Evolutionary conservation across 2,888 invertebrate genomes (phyloP).

Genomic region (Volucella inanis): DNA sequence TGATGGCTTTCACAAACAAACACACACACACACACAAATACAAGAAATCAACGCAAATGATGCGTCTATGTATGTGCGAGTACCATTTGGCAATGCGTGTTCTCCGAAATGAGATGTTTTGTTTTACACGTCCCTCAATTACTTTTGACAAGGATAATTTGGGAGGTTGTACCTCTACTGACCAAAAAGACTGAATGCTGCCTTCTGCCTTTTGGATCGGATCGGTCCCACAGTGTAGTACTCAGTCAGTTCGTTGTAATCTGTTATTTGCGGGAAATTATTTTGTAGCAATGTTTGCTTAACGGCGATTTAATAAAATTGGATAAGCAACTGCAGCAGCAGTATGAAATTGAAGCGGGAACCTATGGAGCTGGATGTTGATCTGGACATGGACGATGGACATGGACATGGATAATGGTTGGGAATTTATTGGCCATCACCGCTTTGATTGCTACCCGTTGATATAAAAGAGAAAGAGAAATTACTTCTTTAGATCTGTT

Average conservation of each 20-base stretch:
- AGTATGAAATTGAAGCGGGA: too few relatives aligned
- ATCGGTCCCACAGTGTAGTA: conserved; percentile 17
- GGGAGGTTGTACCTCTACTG: conserved; percentile 61
- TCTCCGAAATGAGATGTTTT: conserved; percentile 71
- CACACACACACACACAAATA: background rate
- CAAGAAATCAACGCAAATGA: conserved; percentile 2
- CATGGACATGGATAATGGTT: conserved; percentile 1
- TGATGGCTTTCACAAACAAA: conserved; percentile 1
- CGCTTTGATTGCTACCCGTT: conserved; percentile 54
- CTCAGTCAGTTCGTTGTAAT: conserved; percentile 16
- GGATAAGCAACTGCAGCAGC: conserved; percentile 25
- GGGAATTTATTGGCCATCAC: conserved; percentile 39
- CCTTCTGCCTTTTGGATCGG: background rate
- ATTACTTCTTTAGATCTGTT: conserved; percentile 21
- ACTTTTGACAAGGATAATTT: conserved; percentile 73
- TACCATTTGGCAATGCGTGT: conserved; percentile 48
- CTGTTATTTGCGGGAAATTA: conserved; percentile 50
- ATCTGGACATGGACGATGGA: background rate
- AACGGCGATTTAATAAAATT: conserved; percentile 65
- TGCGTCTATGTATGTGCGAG: conserved; percentile 44
- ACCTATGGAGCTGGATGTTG: background rate
- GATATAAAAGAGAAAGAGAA: conserved; percentile 54
- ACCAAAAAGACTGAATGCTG: background rate
- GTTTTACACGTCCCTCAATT: conserved; percentile 71
- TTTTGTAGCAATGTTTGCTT: conserved; percentile 60